Conservation (phyloP, 2,113 vertebrate genomes). For the Polypterus bichir region DNA sequence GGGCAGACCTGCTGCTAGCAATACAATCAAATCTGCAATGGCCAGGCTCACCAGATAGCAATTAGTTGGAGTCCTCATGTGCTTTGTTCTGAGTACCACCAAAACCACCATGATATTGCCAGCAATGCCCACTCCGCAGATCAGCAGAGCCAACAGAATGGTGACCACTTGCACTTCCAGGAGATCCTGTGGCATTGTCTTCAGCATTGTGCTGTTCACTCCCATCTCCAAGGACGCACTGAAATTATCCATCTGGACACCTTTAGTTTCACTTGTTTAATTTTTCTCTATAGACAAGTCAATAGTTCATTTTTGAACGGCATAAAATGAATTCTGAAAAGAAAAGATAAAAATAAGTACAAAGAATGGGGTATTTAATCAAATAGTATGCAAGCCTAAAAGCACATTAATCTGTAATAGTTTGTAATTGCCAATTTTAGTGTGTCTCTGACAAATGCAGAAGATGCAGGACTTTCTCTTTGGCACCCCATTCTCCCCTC, state of each 20-base stretch:
- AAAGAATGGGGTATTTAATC: no score
- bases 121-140: slow-evolving; percentile 62
- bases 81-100: slow-evolving; percentile 61
- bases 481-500: no score
- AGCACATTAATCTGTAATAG: no score
- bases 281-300: no score
- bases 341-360: no score
- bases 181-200: slow-evolving; percentile 51
- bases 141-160: slow-evolving; percentile 61
- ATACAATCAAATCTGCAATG: slow-evolving; percentile 61
- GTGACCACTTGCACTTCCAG: slow-evolving; percentile 62
- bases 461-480: no score
- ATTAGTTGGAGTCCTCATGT: slow-evolving; percentile 75
- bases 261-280: neutral
- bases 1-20: slow-evolving; percentile 61
- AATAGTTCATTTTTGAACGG: no score
- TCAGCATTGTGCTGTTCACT: slow-evolving; percentile 26
- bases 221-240: slow-evolving; percentile 23
- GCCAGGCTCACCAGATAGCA: slow-evolving; percentile 76
- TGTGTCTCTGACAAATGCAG: no score
- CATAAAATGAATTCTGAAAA: no score
- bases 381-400: no score
- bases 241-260: slow-evolving; percentile 29
- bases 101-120: slow-evolving; percentile 71
- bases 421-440: no score